Evolutionary conservation across 2,797 vertebrate species (phyloP).

Genomic region (Florisuga fusca): DNA sequence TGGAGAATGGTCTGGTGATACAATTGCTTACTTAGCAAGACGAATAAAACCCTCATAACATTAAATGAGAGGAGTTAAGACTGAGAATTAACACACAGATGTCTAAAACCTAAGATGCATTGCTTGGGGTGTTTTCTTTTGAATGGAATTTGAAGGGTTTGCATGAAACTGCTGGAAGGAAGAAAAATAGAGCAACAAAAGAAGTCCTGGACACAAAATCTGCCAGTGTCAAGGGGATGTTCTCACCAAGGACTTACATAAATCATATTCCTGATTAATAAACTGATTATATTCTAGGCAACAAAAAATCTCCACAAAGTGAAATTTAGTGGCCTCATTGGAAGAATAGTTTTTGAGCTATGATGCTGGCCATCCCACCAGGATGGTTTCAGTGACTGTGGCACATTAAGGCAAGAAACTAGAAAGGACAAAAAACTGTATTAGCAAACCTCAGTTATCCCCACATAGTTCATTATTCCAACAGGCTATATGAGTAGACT

Average conservation of each 20-base stretch:
- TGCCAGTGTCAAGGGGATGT: neutral
- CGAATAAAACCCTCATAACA: neutral
- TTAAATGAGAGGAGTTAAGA: neutral
- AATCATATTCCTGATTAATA: neutral
- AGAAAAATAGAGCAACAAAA: neutral
- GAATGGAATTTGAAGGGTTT: neutral
- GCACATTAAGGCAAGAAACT: neutral
- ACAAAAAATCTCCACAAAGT: neutral
- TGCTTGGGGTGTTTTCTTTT: neutral
- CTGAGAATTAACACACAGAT: neutral
- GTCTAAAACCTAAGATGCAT: neutral
- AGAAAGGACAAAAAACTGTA: neutral
- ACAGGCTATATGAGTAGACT: neutral
- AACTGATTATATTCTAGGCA: neutral
- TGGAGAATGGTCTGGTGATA: neutral
- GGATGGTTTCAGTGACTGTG: neutral
- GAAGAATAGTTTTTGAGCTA: neutral
- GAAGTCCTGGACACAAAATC: neutral
- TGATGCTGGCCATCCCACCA: neutral
- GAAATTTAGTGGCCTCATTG: neutral
- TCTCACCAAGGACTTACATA: neutral
- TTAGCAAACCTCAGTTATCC: neutral
- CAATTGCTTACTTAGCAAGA: neutral
- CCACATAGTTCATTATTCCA: neutral
- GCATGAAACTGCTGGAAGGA: neutral